Base-by-base conservation (phyloP, 2,888 invertebrate genomes). In the Zele albiditarsus region DNA sequence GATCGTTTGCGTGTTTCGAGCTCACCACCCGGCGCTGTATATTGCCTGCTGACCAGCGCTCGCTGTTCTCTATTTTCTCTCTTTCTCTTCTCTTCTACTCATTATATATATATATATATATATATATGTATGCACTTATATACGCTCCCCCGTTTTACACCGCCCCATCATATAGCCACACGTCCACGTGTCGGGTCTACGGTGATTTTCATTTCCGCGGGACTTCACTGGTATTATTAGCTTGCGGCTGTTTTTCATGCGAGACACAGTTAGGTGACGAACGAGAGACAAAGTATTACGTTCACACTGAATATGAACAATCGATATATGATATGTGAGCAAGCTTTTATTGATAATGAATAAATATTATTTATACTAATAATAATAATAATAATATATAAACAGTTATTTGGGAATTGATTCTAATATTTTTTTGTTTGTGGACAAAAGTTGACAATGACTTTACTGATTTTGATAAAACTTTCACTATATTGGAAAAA, bases 191-290 rank as follows among this genome's bases (percentile, higher is more conserved):
- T 88, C 86, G 67, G 67, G 80, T 82, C 82, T 82, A 85, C 85
- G 85, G 86, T 87, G 87, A 89, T 89, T 89, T 89, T 89, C 87
- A 87, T 88, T 88, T 88, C 88, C 88, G 86, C 86, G 87, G 82
- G 82, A 84, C 84, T 82, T 83, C 84, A 83, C 70, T 80, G 79
- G 77, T 80, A 79, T 81, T 53, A 53, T 53, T 53, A 53, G 20
- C 20, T 53, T 53, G 53, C 53, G 53, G 53, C 23, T 53, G 53
- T 53, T 53, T 38, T 53, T 53, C 53, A 53, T 33, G 46, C 6
- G 33, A n/a, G 57, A 16, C 23, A 62, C 6, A 20, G 31, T 60
- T 33, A 25, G 25, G 66, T 23, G 66, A 46, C 42, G 42, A 42
- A 38, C 42, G 25, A 23, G 20, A 46, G 38, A 66, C 66, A 42